Conservation (phyloP, 2,797 vertebrate species). For the Thunnus albacares region DNA sequence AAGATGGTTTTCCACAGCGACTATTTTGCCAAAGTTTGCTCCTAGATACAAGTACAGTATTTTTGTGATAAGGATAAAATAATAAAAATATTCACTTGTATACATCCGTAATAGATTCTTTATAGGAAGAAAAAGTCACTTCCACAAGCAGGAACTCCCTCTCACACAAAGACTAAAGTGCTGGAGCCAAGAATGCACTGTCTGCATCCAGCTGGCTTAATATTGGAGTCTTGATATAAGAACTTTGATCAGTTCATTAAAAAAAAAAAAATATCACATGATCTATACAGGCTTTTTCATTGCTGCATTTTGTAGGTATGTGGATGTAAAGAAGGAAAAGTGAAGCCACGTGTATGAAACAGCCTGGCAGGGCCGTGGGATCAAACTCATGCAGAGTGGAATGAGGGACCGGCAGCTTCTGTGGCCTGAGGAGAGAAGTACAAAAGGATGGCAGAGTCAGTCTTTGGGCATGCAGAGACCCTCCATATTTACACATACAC, state of each 20-base stretch:
- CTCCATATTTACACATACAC: constrained; percentile 7
- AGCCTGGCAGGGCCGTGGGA: constrained; percentile 50
- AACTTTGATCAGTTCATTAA: constrained; percentile 4
- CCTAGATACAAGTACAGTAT: constrained; percentile 68
- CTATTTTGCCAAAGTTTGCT: constrained; percentile 46
- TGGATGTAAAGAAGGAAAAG: constrained; percentile 32
- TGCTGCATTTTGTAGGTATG: constrained; percentile 29
- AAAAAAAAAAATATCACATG: constrained; percentile 7
- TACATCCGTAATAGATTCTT: constrained; percentile 63
- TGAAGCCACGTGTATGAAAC: constrained; percentile 39
- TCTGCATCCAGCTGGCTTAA: constrained; percentile 69
- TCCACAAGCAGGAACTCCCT: constrained; percentile 80
- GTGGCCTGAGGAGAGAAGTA: constrained; percentile 63
- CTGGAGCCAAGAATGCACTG: constrained; percentile 70
- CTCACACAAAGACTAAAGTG: constrained; percentile 86
- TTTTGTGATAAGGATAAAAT: constrained; percentile 57
- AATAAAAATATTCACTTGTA: constrained; percentile 54
- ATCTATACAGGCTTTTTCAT: constrained; percentile 25
- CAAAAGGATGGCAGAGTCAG: constrained; percentile 12
- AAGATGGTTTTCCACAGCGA: constrained; percentile 29
- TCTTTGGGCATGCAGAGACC: background rate
- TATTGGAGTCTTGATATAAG: constrained; percentile 42
- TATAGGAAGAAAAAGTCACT: constrained; percentile 72
- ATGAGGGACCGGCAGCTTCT: constrained; percentile 53
- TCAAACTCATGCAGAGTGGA: constrained; percentile 54